These are phyloP conservation scores for Apodemia zela DNA, from an alignment of 2,888 invertebrate species.

Conservation along the genomic window DNA sequence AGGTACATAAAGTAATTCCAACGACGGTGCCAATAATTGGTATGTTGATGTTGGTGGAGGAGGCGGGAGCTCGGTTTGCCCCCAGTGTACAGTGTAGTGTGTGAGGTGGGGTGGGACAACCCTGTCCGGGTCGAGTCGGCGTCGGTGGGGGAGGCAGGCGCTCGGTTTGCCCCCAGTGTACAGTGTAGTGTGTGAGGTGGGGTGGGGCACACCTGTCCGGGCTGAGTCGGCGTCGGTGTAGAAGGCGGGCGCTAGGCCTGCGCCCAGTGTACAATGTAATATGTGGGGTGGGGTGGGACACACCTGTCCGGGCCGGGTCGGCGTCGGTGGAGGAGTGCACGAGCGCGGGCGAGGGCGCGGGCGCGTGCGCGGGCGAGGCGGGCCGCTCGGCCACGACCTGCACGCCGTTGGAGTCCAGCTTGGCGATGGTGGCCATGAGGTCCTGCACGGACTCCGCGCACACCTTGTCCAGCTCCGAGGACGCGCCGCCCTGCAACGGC, in stretches of 20 bases:
- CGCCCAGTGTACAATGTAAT: neutral
- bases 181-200: neutral
- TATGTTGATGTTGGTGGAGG: too few relatives aligned
- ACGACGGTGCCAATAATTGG: too few relatives aligned
- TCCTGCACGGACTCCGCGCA: slow-evolving; percentile 92
- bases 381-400: slow-evolving; percentile 78
- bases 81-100: neutral
- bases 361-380: slow-evolving; percentile 43
- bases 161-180: neutral
- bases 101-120: neutral
- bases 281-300: neutral
- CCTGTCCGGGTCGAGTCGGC: slow-evolving; percentile 47
- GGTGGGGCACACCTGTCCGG: slow-evolving; percentile 28
- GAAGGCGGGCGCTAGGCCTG: too few relatives aligned
- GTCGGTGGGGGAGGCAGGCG: too few relatives aligned
- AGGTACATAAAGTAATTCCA: too few relatives aligned
- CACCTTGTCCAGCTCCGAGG: slow-evolving; percentile 85
- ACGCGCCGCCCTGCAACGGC: slow-evolving; percentile 43
- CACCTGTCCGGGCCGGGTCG: slow-evolving; percentile 37
- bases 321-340: too few relatives aligned
- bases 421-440: slow-evolving; percentile 92
- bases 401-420: slow-evolving; percentile 92
- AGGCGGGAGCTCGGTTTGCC: too few relatives aligned
- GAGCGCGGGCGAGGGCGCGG: slow-evolving; percentile 73
- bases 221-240: slow-evolving; percentile 54